Percentiles rank a stretch among this genome's conserved stretches.
Conservation (phyloP, 92 coral and sea anemone species). For the Isaurus tuberculatus region DNA sequence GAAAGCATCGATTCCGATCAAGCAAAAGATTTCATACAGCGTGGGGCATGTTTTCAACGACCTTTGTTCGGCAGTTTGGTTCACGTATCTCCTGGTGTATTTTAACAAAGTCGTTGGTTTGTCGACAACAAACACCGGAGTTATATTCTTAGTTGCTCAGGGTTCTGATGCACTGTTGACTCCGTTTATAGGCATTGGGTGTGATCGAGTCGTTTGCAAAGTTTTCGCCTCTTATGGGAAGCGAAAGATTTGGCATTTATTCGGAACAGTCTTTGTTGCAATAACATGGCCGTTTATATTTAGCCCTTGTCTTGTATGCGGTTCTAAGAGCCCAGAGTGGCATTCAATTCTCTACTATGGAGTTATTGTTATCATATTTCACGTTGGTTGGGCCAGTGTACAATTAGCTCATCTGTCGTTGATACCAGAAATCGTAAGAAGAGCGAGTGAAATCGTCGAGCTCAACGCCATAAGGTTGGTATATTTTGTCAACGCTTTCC, state of each 20-base stretch:
- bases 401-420: slow-evolving; percentile 77
- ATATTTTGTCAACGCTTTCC: neutral
- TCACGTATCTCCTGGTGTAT: slow-evolving; percentile 72
- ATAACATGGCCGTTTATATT: slow-evolving; percentile 78
- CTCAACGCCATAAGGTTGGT: slow-evolving; percentile 76
- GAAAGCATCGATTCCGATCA: slow-evolving; percentile 52
- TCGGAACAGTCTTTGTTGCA: slow-evolving; percentile 71
- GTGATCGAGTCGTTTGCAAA: slow-evolving; percentile 63
- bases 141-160: slow-evolving; percentile 75
- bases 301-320: slow-evolving; percentile 75
- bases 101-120: slow-evolving; percentile 85
- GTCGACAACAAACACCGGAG: slow-evolving; percentile 69
- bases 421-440: slow-evolving; percentile 72
- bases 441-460: slow-evolving; percentile 68
- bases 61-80: slow-evolving; percentile 80
- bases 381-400: slow-evolving; percentile 78
- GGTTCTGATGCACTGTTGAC: slow-evolving; percentile 76
- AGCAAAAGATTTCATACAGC: slow-evolving; percentile 66
- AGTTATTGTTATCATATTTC: slow-evolving; percentile 61
- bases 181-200: slow-evolving; percentile 76
- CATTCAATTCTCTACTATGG: slow-evolving; percentile 66
- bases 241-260: slow-evolving; percentile 73
- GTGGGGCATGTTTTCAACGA: slow-evolving; percentile 86
- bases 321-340: slow-evolving; percentile 59
- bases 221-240: slow-evolving; percentile 65